Evolutionary conservation across 2,797 vertebrate species (phyloP), one percentile per base, ranked within the genome.

Genomic region (Dicrostonyx torquatus): DNA sequence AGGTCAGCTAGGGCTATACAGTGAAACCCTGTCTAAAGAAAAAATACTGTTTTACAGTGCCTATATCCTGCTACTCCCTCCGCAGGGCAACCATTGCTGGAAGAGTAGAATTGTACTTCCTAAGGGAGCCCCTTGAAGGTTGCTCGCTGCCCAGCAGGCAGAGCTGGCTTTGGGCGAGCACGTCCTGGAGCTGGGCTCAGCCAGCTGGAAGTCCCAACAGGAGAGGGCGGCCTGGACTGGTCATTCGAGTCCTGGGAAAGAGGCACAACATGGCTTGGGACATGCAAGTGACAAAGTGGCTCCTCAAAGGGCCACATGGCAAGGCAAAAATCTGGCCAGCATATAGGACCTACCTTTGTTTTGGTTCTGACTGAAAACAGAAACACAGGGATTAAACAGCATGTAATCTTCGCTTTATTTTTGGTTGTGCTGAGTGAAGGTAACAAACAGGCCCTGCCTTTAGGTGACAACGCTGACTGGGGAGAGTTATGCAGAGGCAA

Each of bases 181-280:
- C 10, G 0, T 6, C 26, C 3, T 0, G 11, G 55, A 40, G 48
- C 31, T 45, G 1, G 2, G 62, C 80, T 29, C 18, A 3, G 2
- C 48, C 48, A 87, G 22, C 53, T 20, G 22, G 58, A 37, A 58
- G n/a, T 70, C 58, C 10, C 58, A 20, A 26, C 1, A 58, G 87
- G 45, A 76, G 66, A 50, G 12, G 62, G 45, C 1, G 2, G 24
- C 17, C 34, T 26, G 22, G 37, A 53, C 31, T 20, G 76, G 55
- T 29, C 43, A 1, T 0, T 2, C 0, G 24, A 37, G 22, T 48
- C 68, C 60, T 58, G 55, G 55, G 55, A 58, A 58, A 22, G 55
- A 58, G 55, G 55, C 55, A 58, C 20, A 18, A 22, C 31, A 20
- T 0, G 17, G 40, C 34, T 20, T 68, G 70, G 50, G 87, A 48